Percentiles rank a stretch among this genome's conserved stretches.
These are phyloP conservation scores for Trichogramma evanescens DNA, from an alignment of 2,888 invertebrate species.

Conservation along the genomic window DNA sequence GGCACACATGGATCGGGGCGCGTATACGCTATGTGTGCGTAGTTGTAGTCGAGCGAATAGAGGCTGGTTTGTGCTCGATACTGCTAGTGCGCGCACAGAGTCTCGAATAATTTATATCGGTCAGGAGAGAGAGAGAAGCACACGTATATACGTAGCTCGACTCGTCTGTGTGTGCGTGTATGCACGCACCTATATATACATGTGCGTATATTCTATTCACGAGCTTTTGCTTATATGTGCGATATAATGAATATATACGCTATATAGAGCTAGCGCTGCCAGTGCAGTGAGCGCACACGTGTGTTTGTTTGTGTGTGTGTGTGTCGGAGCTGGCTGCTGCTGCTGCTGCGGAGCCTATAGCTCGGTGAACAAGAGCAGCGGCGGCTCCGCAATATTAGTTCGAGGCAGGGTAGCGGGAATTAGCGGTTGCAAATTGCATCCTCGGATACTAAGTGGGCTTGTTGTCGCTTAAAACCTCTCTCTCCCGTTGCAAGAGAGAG, in stretches of 20 bases:
- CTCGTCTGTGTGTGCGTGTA: too few relatives aligned
- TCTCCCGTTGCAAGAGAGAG: constrained; percentile 4
- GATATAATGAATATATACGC: neutral
- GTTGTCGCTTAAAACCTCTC: constrained; percentile 32
- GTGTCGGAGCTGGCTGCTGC: too few relatives aligned
- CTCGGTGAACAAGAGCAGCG: neutral
- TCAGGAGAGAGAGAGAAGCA: neutral
- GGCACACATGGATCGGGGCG: too few relatives aligned
- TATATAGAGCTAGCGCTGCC: too few relatives aligned
- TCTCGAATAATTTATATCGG: constrained; percentile 1
- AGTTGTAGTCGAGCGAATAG: neutral
- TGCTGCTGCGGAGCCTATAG: too few relatives aligned
- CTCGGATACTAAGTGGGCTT: constrained; percentile 26
- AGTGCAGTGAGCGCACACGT: too few relatives aligned
- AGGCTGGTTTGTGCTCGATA: neutral
- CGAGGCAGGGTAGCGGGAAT: constrained; percentile 20
- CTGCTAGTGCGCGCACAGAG: neutral
- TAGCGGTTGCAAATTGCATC: constrained; percentile 30
- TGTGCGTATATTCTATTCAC: too few relatives aligned
- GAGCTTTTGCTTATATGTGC: too few relatives aligned
- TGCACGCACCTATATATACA: too few relatives aligned
- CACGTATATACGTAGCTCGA: too few relatives aligned
- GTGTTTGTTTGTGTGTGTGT: too few relatives aligned
- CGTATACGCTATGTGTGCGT: too few relatives aligned
- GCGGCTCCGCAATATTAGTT: constrained; percentile 24